These are phyloP conservation scores for Sphenodon punctatus DNA, from an alignment of 2,797 vertebrate species.

Conservation along the genomic window DNA sequence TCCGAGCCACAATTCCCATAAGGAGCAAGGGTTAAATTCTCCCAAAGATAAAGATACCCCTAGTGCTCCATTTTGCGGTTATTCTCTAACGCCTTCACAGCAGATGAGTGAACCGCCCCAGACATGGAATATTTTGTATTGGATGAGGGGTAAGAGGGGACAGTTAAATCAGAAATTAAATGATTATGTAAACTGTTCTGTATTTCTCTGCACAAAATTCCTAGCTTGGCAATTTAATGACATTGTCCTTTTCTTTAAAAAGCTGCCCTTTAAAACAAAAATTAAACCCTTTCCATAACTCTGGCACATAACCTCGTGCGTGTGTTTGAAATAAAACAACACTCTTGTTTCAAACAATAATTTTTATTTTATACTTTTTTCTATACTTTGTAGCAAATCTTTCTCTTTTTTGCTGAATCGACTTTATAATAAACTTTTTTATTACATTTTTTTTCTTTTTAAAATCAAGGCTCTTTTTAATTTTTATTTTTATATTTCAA, in stretches of 20 bases:
- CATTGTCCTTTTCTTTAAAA: neutral
- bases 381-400: slow-evolving; percentile 89
- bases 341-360: slow-evolving; percentile 89
- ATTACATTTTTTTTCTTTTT: slow-evolving; percentile 83
- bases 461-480: slow-evolving; percentile 82
- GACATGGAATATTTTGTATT: neutral
- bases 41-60: too few relatives aligned
- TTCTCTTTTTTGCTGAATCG: slow-evolving; percentile 84
- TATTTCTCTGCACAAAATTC: slow-evolving; percentile 46
- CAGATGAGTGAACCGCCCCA: neutral
- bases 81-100: too few relatives aligned
- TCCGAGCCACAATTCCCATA: too few relatives aligned
- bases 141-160: neutral
- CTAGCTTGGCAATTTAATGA: too few relatives aligned
- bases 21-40: too few relatives aligned
- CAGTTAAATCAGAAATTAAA: too few relatives aligned
- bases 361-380: slow-evolving; percentile 93
- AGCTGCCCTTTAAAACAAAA: neutral
- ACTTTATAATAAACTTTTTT: slow-evolving; percentile 86
- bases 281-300: neutral
- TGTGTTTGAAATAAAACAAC: slow-evolving; percentile 74
- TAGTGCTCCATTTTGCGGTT: too few relatives aligned
- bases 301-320: neutral
- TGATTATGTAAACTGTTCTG: neutral
- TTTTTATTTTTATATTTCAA: slow-evolving; percentile 72